Percentiles rank a stretch among this genome's conserved stretches.
Evolutionary conservation across 2,888 invertebrate genomes (phyloP).

Genomic region (Amphipyra berbera): DNA sequence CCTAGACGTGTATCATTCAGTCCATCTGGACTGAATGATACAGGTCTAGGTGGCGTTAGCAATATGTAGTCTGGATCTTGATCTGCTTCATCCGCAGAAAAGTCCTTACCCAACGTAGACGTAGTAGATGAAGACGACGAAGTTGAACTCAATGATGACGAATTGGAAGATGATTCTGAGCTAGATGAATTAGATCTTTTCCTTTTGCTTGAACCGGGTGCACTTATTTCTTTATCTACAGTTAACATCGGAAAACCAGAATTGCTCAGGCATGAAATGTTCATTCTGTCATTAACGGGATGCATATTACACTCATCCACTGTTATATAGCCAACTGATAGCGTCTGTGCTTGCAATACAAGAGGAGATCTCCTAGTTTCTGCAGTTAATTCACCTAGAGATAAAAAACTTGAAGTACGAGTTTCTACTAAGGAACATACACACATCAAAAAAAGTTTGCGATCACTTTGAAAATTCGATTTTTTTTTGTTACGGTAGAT

Average conservation of each 20-base stretch:
- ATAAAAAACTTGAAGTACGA: constrained; percentile 11
- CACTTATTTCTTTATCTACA: constrained; percentile 14
- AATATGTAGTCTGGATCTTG: constrained; percentile 29
- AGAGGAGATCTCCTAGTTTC: constrained; percentile 37
- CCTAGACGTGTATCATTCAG: too few relatives aligned
- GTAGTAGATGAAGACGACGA: constrained; percentile 33
- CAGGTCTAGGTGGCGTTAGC: constrained; percentile 27
- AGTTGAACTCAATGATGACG: constrained; percentile 26
- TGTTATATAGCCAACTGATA: constrained; percentile 21
- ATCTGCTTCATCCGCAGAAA: constrained; percentile 34
- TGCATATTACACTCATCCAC: constrained; percentile 24
- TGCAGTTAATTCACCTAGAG: constrained; percentile 6
- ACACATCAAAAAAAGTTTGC: too few relatives aligned
- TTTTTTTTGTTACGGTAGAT: too few relatives aligned
- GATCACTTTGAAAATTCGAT: too few relatives aligned
- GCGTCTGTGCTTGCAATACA: constrained; percentile 35
- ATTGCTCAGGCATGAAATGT: constrained; percentile 22
- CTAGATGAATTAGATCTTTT: constrained; percentile 35
- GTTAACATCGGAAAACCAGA: constrained; percentile 30
- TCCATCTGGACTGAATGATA: constrained; percentile 31
- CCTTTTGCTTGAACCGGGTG: constrained; percentile 31
- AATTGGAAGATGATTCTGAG: constrained; percentile 30
- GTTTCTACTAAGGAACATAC: too few relatives aligned
- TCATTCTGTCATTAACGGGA: constrained; percentile 18
- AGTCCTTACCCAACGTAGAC: constrained; percentile 33